Base-by-base conservation (phyloP, 2,888 invertebrate species). In the Chymomyza procnemis region DNA sequence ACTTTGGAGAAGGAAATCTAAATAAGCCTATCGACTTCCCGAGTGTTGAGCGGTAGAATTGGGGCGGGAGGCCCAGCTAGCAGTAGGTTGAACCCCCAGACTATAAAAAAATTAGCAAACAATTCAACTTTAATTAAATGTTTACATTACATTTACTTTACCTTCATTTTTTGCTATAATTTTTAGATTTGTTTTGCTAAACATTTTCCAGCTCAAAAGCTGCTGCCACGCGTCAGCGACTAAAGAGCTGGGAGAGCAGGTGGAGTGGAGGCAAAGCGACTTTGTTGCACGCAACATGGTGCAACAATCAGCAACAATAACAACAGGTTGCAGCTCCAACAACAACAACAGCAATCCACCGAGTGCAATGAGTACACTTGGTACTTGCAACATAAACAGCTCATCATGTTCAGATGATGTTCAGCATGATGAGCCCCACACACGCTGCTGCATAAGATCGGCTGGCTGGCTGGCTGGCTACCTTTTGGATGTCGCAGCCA, bases 401-500 rank as follows among this genome's bases (percentile, higher is more conserved):
- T 41, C 34, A 41, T 41, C 34, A 41, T 41, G 34, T 26, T 26
- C 26, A 26, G 26, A 26, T 26, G 26, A 26, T 41, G 34, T 12
- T 12, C 34, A 26, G 26, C 34, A 41, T 41, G 34, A 41, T 41
- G 34, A 41, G 34, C 34, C 9, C 34, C 34, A 41, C 34, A 41
- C 34, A 41, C 34, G 34, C 34, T 26, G 26, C 26, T 8, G 9
- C 34, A 41, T 41, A 55, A 55, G 2, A 5, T 41, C 34, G n/a
- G n/a, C n/a, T n/a, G n/a, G n/a, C 34, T 12, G 9, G 34, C 9
- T 2, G 34, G 9, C 34, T 41, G 34, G 3, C 34, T 26, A 26
- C 26, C 26, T 26, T 41, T 41, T 41, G 21, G 66, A 22, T 69
- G 67, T 65, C 66, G 58, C 65, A 61, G 75, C 64, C 78, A 76